Percentiles rank a stretch among this genome's conserved stretches.
phyloP scores from a whole-genome alignment of 2,113 vertebrate species.

The Ailurus styani region DNA sequence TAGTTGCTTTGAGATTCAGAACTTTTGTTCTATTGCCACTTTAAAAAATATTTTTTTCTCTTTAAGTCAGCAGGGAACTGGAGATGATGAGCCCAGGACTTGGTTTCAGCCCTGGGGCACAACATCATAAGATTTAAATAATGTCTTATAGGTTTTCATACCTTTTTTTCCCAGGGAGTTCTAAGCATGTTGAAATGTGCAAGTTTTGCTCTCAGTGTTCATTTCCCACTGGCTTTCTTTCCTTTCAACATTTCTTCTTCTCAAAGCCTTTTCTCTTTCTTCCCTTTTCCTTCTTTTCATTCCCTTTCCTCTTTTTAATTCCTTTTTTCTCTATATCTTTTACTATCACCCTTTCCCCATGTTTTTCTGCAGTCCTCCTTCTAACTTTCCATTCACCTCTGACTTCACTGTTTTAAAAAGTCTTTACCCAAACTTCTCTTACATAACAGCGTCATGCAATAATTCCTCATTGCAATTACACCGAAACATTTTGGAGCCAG shows the following conservation, averaged over 20 bases:
- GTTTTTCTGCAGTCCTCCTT: neutral
- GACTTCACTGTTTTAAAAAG: neutral
- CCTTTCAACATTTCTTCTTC: neutral
- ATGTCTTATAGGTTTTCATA: constrained; percentile 32
- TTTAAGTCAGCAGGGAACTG: constrained; percentile 68
- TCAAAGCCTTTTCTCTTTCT: neutral
- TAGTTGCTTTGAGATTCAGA: constrained; percentile 76
- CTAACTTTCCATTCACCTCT: neutral
- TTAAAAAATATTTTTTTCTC: constrained; percentile 61
- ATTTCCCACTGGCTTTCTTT: constrained; percentile 18
- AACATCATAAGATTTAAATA: constrained; percentile 75
- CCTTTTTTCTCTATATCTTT: neutral
- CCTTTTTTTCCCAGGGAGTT: neutral
- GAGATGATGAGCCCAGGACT: constrained; percentile 66
- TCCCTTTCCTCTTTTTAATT: neutral
- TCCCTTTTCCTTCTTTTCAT: neutral
- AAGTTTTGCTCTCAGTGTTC: constrained; percentile 39
- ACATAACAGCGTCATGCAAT: neutral
- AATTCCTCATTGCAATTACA: neutral
- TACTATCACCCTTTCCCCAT: neutral
- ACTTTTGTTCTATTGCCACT: constrained; percentile 71
- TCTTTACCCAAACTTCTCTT: neutral
- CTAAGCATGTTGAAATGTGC: constrained; percentile 53
- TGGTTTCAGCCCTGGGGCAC: constrained; percentile 64
- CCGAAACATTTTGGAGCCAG: neutral